A percentile compares a stretch with the other conserved stretches of the same genome.
Evolutionary conservation across 2,797 vertebrate species (phyloP).

Genomic region (Momotus momota): DNA sequence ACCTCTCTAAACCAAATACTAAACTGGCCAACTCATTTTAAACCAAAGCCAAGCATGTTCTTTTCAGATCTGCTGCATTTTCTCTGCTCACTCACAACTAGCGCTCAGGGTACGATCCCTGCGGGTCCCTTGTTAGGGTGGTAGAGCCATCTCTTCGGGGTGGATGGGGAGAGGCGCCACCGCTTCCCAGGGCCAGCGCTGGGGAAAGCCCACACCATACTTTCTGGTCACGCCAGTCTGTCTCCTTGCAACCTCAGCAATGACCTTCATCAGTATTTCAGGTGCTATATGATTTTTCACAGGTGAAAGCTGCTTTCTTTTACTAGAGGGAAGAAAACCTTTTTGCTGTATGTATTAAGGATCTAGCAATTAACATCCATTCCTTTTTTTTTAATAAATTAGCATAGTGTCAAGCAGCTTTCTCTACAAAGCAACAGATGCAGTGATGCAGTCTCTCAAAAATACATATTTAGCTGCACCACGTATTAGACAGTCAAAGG

Average conservation of each 20-base stretch:
- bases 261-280: not conserved
- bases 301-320: not conserved
- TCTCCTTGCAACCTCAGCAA: not conserved
- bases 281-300: not conserved
- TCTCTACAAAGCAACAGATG: not conserved
- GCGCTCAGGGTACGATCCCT: not conserved
- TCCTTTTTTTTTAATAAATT: not conserved
- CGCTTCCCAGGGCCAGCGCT: not conserved
- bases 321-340: not conserved
- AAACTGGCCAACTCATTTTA: not conserved
- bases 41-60: not conserved
- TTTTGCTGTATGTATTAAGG: not conserved
- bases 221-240: not conserved
- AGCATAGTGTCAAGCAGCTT: not conserved
- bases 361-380: not conserved
- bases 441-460: not conserved
- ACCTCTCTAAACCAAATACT: not conserved
- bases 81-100: not conserved
- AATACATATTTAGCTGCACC: not conserved
- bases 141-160: not conserved
- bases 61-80: not conserved
- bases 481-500: not conserved
- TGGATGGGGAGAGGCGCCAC: not conserved
- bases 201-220: not conserved
- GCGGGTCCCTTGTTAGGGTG: not conserved